These are phyloP conservation scores for Alviniconcha marisindica DNA, from an alignment of 1,140 invertebrate genomes.

Conservation along the genomic window DNA sequence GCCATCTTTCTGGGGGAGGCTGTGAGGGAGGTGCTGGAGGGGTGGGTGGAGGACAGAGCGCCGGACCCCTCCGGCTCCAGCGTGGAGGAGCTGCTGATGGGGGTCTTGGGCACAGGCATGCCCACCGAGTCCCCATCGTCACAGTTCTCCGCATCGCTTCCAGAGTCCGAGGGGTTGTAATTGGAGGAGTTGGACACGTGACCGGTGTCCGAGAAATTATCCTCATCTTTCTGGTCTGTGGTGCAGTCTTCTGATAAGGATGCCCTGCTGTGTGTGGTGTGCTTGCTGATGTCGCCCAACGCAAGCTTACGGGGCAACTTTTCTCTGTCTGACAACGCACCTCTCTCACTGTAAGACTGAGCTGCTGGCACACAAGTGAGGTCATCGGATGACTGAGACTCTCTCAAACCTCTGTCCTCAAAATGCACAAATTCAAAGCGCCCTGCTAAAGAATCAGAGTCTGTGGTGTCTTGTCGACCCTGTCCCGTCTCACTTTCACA, in stretches of 20 bases:
- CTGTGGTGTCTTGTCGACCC: not conserved
- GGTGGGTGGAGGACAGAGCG: not conserved
- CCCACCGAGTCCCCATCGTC: conserved; percentile 18
- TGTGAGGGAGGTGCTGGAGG: not conserved
- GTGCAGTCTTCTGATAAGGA: not conserved
- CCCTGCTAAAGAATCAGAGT: not conserved
- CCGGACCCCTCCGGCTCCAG: not conserved
- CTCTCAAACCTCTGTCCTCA: not conserved
- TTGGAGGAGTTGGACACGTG: conserved; percentile 43
- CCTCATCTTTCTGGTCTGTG: conserved; percentile 15
- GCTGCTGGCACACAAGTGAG: not conserved
- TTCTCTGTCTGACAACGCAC: too few relatives aligned
- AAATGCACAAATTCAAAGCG: conserved; percentile 31
- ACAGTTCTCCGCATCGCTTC: conserved; percentile 44
- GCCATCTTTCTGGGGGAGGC: conserved; percentile 32
- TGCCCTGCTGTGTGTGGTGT: not conserved
- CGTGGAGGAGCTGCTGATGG: not conserved
- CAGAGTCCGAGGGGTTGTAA: conserved; percentile 48
- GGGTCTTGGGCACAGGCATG: not conserved
- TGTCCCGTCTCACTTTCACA: not conserved
- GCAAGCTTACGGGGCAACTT: too few relatives aligned
- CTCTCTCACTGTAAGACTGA: too few relatives aligned
- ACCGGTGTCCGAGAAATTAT: conserved; percentile 32
- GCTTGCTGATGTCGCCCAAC: not conserved
- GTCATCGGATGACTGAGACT: not conserved